A percentile compares a stretch with the other conserved stretches of the same genome.
Conservation (phyloP, 1,140 invertebrate genomes). For the Cheumatopsyche charites region DNA sequence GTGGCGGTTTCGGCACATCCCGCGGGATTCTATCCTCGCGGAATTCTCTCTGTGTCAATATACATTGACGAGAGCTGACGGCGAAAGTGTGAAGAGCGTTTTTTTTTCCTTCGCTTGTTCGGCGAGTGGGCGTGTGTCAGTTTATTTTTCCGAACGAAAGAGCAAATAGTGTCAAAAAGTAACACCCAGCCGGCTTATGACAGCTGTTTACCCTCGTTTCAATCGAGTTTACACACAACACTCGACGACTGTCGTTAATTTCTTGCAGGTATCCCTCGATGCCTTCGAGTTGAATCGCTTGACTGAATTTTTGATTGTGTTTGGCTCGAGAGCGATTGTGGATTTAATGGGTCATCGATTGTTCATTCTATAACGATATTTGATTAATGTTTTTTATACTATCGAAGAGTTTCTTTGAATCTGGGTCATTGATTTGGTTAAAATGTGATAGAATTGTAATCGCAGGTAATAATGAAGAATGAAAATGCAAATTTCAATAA, state of each 20-base stretch:
- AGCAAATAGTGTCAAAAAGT: slow-evolving; percentile 29
- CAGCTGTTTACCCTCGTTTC: slow-evolving; percentile 25
- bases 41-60: slow-evolving; percentile 32
- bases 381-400: too few relatives aligned
- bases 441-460: too few relatives aligned
- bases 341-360: too few relatives aligned
- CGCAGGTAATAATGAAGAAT: too few relatives aligned
- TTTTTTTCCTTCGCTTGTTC: too few relatives aligned
- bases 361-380: too few relatives aligned
- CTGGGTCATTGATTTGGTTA: too few relatives aligned
- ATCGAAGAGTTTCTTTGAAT: too few relatives aligned
- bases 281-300: background rate
- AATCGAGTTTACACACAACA: background rate
- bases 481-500: too few relatives aligned
- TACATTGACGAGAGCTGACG: slow-evolving; percentile 20
- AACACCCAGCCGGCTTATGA: slow-evolving; percentile 24
- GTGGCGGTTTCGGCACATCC: background rate
- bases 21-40: slow-evolving; percentile 19
- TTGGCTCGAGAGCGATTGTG: too few relatives aligned
- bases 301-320: background rate
- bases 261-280: background rate
- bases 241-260: slow-evolving; percentile 5
- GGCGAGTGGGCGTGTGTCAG: slow-evolving; percentile 20
- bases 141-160: slow-evolving; percentile 8
- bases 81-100: slow-evolving; percentile 18